Base-by-base conservation (phyloP, 1,140 invertebrate genomes). In the Saxidomus purpurata region DNA sequence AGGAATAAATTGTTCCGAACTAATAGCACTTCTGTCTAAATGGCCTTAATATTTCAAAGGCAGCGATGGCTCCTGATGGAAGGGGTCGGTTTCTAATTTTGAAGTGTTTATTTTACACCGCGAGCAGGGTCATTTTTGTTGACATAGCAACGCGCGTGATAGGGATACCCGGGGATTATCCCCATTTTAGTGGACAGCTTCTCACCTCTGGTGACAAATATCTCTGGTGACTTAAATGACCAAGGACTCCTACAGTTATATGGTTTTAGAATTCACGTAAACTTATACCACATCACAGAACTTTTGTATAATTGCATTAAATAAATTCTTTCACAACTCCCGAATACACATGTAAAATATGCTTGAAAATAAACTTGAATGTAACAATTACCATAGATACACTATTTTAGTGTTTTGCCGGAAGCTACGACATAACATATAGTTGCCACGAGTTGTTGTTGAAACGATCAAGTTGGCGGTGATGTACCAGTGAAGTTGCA, bases 31-130 rank as follows among this genome's bases (percentile, higher is more conserved):
- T 71, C 67, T 71, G 67, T 71, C 6, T 38, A 71, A 71, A 71
- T 38, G 67, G 67, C 28, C 38, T 71, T 71, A 17, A 71, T 38
- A 71, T 71, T 71, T 71, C 67, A 71, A 71, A 71, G 34, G 67
- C 67, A 71, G 22, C 9, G 67, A 15, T 4, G 13, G 19, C 34
- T 71, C 36, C 17, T 71, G 67, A 38, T 71, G 67, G 67, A 71
- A 71, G 34, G 15, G 34, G 67, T 31, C 36, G 67, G 67, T n/a
- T 71, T 38, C 67, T 71, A 71, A 71, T 71, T 71, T 71, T 71
- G 67, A 71, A 71, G 67, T 71, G 67, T 71, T 71, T 71, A 71
- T 71, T 71, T 71, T 71, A 71, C 34, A 38, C 67, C 67, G 67
- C 36, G 67, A 36, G 67, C 67, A 34, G 67, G 67, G 67, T 71